Conservation (phyloP, 2,797 vertebrate species). For the Apogon hyalosoma region DNA sequence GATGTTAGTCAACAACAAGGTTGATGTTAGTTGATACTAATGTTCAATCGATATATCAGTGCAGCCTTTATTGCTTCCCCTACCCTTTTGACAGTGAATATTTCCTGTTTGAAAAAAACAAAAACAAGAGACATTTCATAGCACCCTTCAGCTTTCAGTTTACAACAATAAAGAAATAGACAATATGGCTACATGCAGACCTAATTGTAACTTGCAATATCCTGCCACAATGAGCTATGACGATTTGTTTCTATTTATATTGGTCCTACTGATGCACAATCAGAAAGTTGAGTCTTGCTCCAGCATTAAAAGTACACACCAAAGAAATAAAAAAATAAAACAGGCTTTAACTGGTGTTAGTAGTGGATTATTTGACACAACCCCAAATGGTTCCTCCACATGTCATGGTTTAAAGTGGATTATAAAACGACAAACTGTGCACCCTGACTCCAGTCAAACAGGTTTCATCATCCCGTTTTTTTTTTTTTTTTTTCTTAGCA, state of each 20-base stretch:
- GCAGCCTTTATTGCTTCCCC: neutral
- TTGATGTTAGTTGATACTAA: too few species aligned
- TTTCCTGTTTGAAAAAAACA: slow-evolving; percentile 1
- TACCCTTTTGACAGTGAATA: slow-evolving; percentile 14
- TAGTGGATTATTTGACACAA: neutral
- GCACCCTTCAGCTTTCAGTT: neutral
- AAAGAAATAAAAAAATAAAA: neutral
- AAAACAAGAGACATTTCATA: neutral
- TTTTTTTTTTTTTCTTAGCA: neutral
- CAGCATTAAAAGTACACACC: neutral
- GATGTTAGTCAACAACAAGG: too few species aligned
- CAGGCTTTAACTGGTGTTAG: neutral
- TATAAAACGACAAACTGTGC: neutral
- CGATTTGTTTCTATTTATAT: too few species aligned
- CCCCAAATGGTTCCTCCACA: neutral
- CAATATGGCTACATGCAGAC: neutral
- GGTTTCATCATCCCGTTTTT: too few species aligned
- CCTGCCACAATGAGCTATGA: too few species aligned
- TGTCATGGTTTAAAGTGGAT: neutral
- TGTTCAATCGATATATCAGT: too few species aligned
- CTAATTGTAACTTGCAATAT: too few species aligned
- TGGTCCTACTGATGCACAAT: too few species aligned
- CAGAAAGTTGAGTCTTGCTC: neutral
- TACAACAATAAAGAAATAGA: neutral
- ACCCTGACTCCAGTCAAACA: neutral